A percentile compares a stretch with the other conserved stretches of the same genome.
Conservation (phyloP, 2,113 vertebrate species). For the Scolopax mira region DNA sequence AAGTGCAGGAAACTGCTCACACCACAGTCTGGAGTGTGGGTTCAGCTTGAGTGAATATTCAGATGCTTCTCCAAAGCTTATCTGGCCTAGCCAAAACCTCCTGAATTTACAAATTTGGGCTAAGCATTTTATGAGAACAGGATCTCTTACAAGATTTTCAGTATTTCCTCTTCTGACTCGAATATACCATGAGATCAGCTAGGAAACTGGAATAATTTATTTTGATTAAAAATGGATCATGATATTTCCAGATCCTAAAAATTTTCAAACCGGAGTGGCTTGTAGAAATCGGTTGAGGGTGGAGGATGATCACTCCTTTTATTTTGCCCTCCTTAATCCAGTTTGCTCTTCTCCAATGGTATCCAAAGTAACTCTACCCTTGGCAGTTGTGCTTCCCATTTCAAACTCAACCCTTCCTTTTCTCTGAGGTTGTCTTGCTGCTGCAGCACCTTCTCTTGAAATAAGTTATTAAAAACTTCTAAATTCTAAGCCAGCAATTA, state of each 20-base stretch:
- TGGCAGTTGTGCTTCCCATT: not conserved
- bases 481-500: constrained; percentile 28
- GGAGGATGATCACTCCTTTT: not conserved
- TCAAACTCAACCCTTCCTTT: not conserved
- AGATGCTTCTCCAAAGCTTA: constrained; percentile 51
- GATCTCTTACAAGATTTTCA: constrained; percentile 53
- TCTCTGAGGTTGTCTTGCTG: not conserved
- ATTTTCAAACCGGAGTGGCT: not conserved
- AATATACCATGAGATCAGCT: constrained; percentile 36
- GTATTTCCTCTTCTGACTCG: constrained; percentile 51
- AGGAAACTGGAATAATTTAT: not conserved
- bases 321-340: not conserved
- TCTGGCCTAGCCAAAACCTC: constrained; percentile 64
- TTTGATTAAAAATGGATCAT: constrained; percentile 2
- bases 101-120: constrained; percentile 55
- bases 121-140: constrained; percentile 61
- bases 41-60: constrained; percentile 65
- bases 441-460: constrained; percentile 7
- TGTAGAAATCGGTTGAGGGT: not conserved
- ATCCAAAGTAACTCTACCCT: not conserved
- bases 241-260: not conserved
- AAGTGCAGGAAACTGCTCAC: constrained; percentile 59
- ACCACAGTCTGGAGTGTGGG: constrained; percentile 66
- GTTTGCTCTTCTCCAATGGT: not conserved
- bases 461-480: constrained; percentile 25